phyloP scores from a whole-genome alignment of 2,797 vertebrate species.

The Rhynchonycteris naso region DNA sequence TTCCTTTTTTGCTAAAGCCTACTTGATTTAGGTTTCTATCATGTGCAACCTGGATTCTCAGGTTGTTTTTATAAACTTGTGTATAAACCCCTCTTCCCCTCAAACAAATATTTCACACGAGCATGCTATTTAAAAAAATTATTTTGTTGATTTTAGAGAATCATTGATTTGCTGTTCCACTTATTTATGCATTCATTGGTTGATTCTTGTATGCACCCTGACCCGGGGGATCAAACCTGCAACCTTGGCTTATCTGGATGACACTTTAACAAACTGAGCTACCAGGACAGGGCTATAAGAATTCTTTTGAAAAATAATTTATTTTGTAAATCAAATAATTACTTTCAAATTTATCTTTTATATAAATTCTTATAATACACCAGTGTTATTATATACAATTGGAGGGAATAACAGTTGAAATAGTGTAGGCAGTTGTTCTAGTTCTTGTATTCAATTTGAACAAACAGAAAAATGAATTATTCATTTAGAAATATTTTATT shows the following conservation, averaged over 20 bases:
- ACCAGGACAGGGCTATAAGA: not conserved
- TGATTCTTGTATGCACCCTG: too few species aligned
- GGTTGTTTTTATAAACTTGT: not conserved
- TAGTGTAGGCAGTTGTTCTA: not conserved
- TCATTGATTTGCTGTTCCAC: too few species aligned
- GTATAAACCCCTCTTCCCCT: not conserved
- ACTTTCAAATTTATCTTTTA: conserved; percentile 43
- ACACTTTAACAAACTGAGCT: too few species aligned
- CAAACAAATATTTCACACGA: not conserved
- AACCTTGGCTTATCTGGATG: too few species aligned
- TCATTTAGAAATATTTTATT: conserved; percentile 53
- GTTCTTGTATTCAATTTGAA: not conserved
- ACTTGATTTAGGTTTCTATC: not conserved
- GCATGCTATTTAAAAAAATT: not conserved
- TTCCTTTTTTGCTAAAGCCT: not conserved
- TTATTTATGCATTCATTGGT: too few species aligned
- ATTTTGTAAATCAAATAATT: conserved; percentile 52
- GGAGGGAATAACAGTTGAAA: not conserved
- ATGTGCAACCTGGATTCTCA: not conserved
- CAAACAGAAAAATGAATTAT: not conserved
- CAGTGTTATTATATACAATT: not conserved
- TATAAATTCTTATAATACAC: not conserved
- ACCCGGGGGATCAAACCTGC: too few species aligned
- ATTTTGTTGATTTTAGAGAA: too few species aligned
- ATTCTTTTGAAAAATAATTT: conserved; percentile 48